Base-by-base conservation (phyloP, 2,888 invertebrate genomes). In the Hypomecis atomaria region DNA sequence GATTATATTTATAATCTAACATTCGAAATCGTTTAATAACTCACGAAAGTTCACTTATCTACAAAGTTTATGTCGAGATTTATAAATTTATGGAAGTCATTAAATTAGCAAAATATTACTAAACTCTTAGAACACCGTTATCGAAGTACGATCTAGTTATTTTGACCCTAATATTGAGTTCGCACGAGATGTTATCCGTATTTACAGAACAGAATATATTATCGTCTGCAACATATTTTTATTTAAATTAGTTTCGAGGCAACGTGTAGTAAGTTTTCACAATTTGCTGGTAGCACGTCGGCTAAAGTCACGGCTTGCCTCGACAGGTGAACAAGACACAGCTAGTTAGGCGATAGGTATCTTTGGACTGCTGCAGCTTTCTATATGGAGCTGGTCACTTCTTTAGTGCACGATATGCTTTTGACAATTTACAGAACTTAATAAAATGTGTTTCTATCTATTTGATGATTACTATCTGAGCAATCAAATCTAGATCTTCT, bases 321-420 rank as follows among this genome's bases (percentile, higher is more conserved):
- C 76, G 77, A 77, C 80, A 79, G 75, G 81, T 77, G 72, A 78
- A 80, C 83, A 75, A 71, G 78, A 77, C 83, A 85, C 85, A 84
- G 84, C 85, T 87, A 82, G 89, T 89, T 89, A 87, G 71, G 56
- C 70, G 90, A 91, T 90, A 85, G 80, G 75, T 78, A 90, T 89
- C 89, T 77, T 74, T 71, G 75, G 78, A 83, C 82, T 78, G 78
- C 74, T 76, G 73, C 73, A 71, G 73, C 73, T 71, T 88, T 88
- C 89, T 91, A 91, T 91, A 91, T 86, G 84, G 79, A 77, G 76
- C 79, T 78, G 76, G 80, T 83, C 79, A 82, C 82, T 86, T 84
- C 84, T 72, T 75, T 75, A 84, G 87, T 84, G 75, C 77, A 82
- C 81, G 84, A 84, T 84, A 84, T 79, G 80, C 78, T 79, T 82